A percentile compares a stretch with the other conserved stretches of the same genome.
These are phyloP conservation scores for Semaprochilodus insignis DNA, from an alignment of 2,797 vertebrate genomes.

Conservation along the genomic window DNA sequence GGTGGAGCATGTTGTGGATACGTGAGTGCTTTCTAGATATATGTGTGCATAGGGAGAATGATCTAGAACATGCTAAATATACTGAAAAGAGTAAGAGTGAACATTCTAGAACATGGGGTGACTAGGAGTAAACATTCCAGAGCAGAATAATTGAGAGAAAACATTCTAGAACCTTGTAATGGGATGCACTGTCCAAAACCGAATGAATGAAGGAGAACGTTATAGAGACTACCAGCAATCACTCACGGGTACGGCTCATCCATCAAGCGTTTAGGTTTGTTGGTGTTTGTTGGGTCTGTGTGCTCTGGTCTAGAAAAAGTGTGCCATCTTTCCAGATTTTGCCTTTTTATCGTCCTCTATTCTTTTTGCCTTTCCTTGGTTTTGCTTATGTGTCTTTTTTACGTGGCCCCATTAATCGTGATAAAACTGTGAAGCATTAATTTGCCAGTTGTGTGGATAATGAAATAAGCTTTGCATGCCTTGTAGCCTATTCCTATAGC, in stretches of 20 bases:
- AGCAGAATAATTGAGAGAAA: not conserved
- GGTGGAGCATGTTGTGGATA: too few relatives aligned
- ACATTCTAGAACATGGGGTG: not conserved
- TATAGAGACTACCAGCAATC: not conserved
- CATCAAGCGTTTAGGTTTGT: not conserved
- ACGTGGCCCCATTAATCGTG: not conserved
- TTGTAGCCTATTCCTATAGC: slow-evolving; percentile 36
- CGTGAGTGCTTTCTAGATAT: too few relatives aligned
- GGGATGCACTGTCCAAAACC: not conserved
- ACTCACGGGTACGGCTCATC: not conserved
- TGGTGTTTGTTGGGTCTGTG: not conserved
- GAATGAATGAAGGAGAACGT: not conserved
- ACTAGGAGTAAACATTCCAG: not conserved
- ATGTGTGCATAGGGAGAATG: too few relatives aligned
- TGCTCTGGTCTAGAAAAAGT: not conserved
- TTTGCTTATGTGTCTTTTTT: not conserved
- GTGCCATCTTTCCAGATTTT: not conserved
- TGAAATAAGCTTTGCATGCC: slow-evolving; percentile 43
- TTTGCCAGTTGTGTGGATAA: slow-evolving; percentile 14
- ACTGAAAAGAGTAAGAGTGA: not conserved
- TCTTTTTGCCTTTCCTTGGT: not conserved
- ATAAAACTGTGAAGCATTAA: slow-evolving; percentile 18
- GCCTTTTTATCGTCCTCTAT: not conserved
- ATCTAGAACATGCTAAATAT: too few relatives aligned
- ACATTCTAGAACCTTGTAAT: not conserved